Evolutionary conservation across 2,888 invertebrate genomes (phyloP).

Genomic region (Drosophila barbarae): DNA sequence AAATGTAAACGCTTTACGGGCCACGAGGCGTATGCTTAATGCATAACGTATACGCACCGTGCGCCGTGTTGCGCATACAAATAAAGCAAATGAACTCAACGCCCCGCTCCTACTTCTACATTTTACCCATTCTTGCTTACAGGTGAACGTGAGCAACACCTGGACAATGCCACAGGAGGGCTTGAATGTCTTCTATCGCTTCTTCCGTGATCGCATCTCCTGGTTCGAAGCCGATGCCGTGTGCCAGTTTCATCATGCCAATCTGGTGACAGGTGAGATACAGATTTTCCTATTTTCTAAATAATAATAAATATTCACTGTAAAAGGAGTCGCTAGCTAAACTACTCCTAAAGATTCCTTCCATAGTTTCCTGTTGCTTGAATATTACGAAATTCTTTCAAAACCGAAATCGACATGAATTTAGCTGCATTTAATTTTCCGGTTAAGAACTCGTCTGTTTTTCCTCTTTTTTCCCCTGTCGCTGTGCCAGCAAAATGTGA

Average conservation of each 20-base stretch:
- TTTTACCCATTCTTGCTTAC: conserved; percentile 41
- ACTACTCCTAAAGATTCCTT: no score
- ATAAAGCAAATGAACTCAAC: conserved; percentile 28
- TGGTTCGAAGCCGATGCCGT: conserved; percentile 92
- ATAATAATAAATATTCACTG: no score
- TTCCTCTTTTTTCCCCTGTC: conserved; percentile 18
- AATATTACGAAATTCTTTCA: background rate
- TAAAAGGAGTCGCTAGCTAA: no score
- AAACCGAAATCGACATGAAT: conserved; percentile 1
- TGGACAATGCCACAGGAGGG: conserved; percentile 91
- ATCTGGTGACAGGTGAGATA: conserved; percentile 87
- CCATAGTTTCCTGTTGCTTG: background rate
- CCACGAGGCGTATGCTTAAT: conserved; percentile 65
- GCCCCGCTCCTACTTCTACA: background rate
- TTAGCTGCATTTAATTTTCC: background rate
- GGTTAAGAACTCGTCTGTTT: conserved; percentile 1
- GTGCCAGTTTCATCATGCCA: conserved; percentile 90
- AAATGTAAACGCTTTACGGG: conserved; percentile 71
- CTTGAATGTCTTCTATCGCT: conserved; percentile 89
- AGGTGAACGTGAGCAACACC: conserved; percentile 91
- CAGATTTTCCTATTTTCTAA: no score
- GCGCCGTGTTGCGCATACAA: conserved; percentile 29
- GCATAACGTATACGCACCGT: conserved; percentile 65
- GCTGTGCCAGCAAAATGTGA: conserved; percentile 53
- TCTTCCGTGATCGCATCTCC: conserved; percentile 90